phyloP scores from a whole-genome alignment of 2,888 invertebrate species.

The Lasioglossum morio region DNA sequence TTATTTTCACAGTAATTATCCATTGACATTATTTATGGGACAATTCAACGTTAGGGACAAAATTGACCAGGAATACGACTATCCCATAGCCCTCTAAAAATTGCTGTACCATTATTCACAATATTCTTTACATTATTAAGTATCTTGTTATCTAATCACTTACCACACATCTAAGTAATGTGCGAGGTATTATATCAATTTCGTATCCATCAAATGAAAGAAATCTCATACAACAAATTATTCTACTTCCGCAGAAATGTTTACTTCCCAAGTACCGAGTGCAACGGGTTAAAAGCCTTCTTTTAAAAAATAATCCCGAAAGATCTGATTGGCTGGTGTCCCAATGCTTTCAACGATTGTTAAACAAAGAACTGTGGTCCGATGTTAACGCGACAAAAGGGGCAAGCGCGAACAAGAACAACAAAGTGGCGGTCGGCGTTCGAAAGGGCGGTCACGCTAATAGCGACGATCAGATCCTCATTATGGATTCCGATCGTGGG shows the following conservation, averaged over 20 bases:
- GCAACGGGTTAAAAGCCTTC: neutral
- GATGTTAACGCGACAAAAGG: neutral
- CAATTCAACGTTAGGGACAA: neutral
- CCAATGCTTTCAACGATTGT: neutral
- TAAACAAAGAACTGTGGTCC: neutral
- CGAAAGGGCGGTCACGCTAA: slow-evolving; percentile 53
- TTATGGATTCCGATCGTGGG: slow-evolving; percentile 68
- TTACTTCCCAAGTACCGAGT: no score
- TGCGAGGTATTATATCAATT: no score
- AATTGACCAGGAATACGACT: neutral
- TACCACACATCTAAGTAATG: no score
- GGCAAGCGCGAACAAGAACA: slow-evolving; percentile 7
- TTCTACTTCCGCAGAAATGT: no score
- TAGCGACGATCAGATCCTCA: slow-evolving; percentile 65
- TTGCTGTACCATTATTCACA: no score
- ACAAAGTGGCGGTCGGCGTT: slow-evolving; percentile 30
- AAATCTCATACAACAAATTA: no score
- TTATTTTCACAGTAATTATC: slow-evolving; percentile 11
- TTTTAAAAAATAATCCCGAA: neutral
- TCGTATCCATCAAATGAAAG: no score
- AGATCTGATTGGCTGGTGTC: neutral
- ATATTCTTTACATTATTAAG: no score
- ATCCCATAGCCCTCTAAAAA: no score
- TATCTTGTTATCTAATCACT: no score
- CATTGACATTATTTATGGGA: neutral